Percentiles rank a stretch among this genome's conserved stretches.
phyloP scores from a whole-genome alignment of 2,113 vertebrate genomes.

The Stercorarius parasiticus region DNA sequence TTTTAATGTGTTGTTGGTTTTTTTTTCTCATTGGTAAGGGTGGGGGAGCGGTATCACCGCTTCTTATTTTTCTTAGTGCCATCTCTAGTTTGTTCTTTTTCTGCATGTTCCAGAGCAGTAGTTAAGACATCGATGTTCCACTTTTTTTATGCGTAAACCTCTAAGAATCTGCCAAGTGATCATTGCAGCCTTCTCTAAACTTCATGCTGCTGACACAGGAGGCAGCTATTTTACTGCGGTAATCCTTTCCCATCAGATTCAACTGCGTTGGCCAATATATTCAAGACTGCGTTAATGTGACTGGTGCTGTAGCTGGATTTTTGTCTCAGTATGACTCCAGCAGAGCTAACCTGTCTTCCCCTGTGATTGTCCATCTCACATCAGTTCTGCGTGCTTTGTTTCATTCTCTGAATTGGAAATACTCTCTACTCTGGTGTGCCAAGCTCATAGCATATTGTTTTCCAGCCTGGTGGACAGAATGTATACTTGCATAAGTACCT shows the following conservation, averaged over 20 bases:
- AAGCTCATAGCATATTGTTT: background rate
- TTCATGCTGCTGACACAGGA: background rate
- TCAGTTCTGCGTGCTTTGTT: background rate
- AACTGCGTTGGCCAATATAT: fast-evolving
- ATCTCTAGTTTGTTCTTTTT: background rate
- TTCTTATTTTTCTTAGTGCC: background rate
- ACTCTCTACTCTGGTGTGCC: background rate
- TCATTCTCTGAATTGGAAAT: background rate
- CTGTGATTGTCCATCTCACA: background rate
- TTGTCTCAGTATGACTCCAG: background rate
- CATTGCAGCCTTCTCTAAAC: background rate
- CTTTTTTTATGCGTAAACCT: background rate
- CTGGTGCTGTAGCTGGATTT: background rate
- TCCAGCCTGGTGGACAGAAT: background rate
- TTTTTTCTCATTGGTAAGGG: background rate
- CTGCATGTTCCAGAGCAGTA: background rate
- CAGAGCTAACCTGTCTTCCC: background rate
- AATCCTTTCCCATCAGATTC: background rate
- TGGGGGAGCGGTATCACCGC: background rate
- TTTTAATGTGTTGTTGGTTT: background rate
- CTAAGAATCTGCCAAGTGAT: background rate
- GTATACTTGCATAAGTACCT: background rate
- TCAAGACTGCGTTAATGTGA: background rate
- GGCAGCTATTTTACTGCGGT: background rate
- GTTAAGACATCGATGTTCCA: background rate